A percentile compares a stretch with the other conserved stretches of the same genome.
Conservation (phyloP, 2,797 vertebrate species). For the Chiroxiphia lanceolata region DNA sequence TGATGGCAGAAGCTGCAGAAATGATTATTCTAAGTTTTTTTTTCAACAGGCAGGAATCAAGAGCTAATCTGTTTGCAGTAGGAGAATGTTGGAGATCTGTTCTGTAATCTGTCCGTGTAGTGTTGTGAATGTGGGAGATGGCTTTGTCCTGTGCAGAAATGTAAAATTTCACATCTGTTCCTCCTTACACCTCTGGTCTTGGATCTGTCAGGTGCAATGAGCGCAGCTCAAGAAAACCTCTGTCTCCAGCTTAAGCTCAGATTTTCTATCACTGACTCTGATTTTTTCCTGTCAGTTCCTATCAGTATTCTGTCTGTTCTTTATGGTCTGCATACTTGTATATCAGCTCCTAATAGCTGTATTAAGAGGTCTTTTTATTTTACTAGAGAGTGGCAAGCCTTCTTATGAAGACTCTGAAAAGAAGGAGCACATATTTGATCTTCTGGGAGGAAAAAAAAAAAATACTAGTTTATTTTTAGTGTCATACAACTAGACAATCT, state of each 20-base stretch:
- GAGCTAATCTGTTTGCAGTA: not conserved
- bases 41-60: not conserved
- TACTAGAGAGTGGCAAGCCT: not conserved
- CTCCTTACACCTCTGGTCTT: not conserved
- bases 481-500: not conserved
- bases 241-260: not conserved
- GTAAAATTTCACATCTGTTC: not conserved
- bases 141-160: not conserved
- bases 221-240: not conserved
- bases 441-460: not conserved
- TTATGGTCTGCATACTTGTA: not conserved
- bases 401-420: not conserved
- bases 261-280: not conserved
- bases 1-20: not conserved
- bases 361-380: not conserved
- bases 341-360: not conserved
- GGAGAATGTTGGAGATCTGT: not conserved
- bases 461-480: not conserved
- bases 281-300: not conserved
- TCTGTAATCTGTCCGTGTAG: not conserved
- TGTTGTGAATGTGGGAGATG: not conserved
- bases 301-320: not conserved
- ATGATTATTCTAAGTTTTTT: not conserved
- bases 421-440: not conserved
- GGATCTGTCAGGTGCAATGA: not conserved